Evolutionary conservation across 2,888 invertebrate species (phyloP).

Genomic region (Hoplodrina blanda): DNA sequence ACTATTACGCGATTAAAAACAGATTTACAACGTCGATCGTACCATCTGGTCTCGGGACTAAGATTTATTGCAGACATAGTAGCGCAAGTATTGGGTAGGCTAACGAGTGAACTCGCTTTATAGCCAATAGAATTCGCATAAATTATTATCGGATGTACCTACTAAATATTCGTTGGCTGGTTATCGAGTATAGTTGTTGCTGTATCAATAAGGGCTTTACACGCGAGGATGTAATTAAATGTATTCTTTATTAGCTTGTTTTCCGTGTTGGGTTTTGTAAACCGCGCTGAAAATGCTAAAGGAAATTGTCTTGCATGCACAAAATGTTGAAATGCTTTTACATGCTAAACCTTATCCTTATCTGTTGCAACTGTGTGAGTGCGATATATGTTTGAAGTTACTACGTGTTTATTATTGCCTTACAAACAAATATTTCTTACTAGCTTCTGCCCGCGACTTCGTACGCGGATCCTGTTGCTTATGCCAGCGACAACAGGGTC

Average conservation of each 20-base stretch:
- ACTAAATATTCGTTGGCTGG: conserved; percentile 44
- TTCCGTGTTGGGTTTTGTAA: conserved; percentile 25
- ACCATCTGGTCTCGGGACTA: conserved; percentile 56
- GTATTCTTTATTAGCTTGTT: conserved; percentile 51
- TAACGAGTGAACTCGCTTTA: conserved; percentile 38
- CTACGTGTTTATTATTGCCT: neutral
- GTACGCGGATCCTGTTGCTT: no score
- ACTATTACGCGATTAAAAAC: conserved; percentile 37
- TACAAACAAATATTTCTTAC: conserved; percentile 3
- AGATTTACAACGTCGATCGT: conserved; percentile 49
- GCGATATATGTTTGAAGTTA: neutral
- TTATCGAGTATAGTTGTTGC: conserved; percentile 37
- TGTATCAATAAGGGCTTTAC: conserved; percentile 36
- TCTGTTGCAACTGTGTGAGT: neutral
- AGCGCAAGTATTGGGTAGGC: conserved; percentile 41
- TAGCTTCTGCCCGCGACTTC: no score
- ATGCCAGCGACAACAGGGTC: no score
- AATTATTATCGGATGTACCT: conserved; percentile 48
- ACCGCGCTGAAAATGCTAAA: conserved; percentile 15
- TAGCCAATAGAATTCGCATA: conserved; percentile 48
- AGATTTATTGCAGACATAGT: conserved; percentile 45
- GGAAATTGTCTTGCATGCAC: conserved; percentile 1
- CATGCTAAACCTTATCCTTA: neutral
- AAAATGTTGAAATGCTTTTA: conserved; percentile 13
- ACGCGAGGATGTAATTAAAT: conserved; percentile 56